Evolutionary conservation across 1,140 invertebrate species (phyloP), one percentile per base, ranked within the genome.

Genomic region (Nasonia giraulti): DNA sequence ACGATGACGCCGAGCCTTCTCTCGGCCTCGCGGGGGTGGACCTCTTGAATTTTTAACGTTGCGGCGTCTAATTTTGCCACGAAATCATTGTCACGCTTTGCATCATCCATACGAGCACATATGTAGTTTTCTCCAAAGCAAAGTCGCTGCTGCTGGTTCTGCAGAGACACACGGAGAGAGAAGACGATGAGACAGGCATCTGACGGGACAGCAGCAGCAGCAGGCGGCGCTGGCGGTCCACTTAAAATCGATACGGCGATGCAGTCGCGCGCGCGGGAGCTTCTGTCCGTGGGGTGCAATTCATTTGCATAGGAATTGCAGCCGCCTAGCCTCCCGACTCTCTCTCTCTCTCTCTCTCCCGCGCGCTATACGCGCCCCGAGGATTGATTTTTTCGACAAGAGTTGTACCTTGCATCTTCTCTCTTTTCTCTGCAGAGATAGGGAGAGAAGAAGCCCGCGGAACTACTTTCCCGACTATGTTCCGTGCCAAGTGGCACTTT

Each of bases 241-340:
- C 91, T 92, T 91, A 92, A 92, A 92, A 92, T 93, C 92, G 91
- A 93, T 92, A 92, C 90, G 88, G 86, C 86, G 88, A 87, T 91
- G 89, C 90, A 91, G 89, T 88, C 89, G 88, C 81, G 55, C 17
- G 0, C 6, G 14, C 81, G 6, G 55, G 5, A n/a, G 14, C 79
- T 87, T 10, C 27, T 31, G 89, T 90, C 89, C 88, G 88, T 87
- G 83, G 90, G 84, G 89, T 91, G 90, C 90, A 91, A 92, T 93
- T 93, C 90, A 90, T 86, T 92, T 92, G 91, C 91, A 93, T 92
- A 92, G 92, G 90, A 92, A 93, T 92, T 92, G 91, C 90, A 91
- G 88, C 86, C 87, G 87, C 86, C 86, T 83, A 73, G 44, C 47
- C 50, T 66, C 27, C 11, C 81, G 6, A 62, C 37, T 37, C 82